Conservation (phyloP, 2,888 invertebrate species). For the Drosophila anomalata region DNA sequence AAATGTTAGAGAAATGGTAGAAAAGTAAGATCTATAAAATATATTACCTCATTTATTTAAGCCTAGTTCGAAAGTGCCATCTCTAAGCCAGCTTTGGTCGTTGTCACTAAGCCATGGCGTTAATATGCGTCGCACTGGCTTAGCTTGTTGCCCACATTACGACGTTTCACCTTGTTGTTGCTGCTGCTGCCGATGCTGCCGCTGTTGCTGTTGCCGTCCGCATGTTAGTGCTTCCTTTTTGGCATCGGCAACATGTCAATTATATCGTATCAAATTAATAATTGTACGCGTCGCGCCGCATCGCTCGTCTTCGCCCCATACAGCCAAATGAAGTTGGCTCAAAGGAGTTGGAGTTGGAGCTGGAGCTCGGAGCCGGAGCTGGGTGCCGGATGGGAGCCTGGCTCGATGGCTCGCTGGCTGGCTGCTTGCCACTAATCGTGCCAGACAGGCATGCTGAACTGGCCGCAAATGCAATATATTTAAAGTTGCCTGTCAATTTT, state of each 20-base stretch:
- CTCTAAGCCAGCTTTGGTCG: slow-evolving; percentile 30
- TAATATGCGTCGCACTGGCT: slow-evolving; percentile 73
- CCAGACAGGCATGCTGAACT: slow-evolving; percentile 66
- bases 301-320: slow-evolving; percentile 63
- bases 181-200: slow-evolving; percentile 42
- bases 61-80: slow-evolving; percentile 24
- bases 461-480: slow-evolving; percentile 60
- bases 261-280: slow-evolving; percentile 81
- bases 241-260: slow-evolving; percentile 81
- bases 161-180: slow-evolving; percentile 35
- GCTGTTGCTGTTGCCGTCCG: slow-evolving; percentile 33
- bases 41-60: neutral
- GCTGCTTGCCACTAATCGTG: slow-evolving; percentile 58
- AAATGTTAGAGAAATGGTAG: neutral
- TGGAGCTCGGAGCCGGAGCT: neutral
- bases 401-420: slow-evolving; percentile 27
- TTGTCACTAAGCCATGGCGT: slow-evolving; percentile 56
- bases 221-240: slow-evolving; percentile 71
- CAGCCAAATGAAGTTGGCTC: slow-evolving; percentile 61
- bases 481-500: slow-evolving; percentile 58
- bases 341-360: slow-evolving; percentile 47
- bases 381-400: slow-evolving; percentile 23
- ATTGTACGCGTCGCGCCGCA: slow-evolving; percentile 71
- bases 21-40: neutral
- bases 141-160: slow-evolving; percentile 57